Conservation (phyloP, 2,888 invertebrate species). For the Ormyrus rosae region DNA sequence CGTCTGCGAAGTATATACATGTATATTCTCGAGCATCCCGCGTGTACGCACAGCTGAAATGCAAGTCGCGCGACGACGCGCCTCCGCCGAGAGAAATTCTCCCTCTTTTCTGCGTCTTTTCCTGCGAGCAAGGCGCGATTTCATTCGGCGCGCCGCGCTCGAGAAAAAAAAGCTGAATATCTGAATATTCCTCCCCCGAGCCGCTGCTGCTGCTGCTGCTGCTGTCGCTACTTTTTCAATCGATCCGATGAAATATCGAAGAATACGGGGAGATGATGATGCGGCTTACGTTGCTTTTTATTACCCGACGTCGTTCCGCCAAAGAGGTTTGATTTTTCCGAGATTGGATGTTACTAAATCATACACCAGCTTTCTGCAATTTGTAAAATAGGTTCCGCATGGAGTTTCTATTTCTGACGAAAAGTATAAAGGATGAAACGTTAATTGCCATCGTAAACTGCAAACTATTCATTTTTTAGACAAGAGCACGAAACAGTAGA, state of each 20-base stretch:
- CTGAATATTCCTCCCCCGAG: constrained; percentile 6
- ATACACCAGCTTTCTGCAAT: no score
- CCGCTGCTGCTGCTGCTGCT: background rate
- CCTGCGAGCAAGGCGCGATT: background rate
- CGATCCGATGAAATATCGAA: constrained; percentile 11
- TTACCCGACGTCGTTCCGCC: background rate
- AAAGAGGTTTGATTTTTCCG: no score
- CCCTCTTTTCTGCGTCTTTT: background rate
- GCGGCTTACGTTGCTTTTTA: constrained; percentile 5
- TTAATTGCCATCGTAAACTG: no score
- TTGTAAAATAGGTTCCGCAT: no score
- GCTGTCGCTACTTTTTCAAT: constrained; percentile 17
- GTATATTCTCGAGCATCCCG: constrained; percentile 15
- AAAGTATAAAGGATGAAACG: no score
- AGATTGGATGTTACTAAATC: no score
- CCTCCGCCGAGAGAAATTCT: background rate
- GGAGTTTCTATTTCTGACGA: no score
- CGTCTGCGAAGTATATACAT: constrained; percentile 1
- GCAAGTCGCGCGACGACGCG: background rate
- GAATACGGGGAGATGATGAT: constrained; percentile 8
- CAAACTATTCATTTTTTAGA: no score
- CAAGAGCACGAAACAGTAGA: no score
- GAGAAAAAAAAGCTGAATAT: constrained; percentile 7
- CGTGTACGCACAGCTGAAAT: constrained; percentile 18
- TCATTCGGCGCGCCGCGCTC: constrained; percentile 8